Evolutionary conservation across 2,888 invertebrate species (phyloP).

Genomic region (Aphodius sticticus): DNA sequence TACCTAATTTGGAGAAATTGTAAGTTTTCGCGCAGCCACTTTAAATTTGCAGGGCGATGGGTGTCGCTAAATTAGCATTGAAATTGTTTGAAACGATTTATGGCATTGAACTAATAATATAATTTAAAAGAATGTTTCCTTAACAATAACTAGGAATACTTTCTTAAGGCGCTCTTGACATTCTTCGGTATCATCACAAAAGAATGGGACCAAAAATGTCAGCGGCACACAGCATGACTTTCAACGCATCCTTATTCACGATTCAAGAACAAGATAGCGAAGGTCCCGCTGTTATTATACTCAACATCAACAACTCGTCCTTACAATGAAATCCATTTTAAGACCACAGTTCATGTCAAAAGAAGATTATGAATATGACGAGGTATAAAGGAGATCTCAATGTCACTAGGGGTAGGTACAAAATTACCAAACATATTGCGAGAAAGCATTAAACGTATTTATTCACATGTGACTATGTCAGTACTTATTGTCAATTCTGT

Average conservation of each 20-base stretch:
- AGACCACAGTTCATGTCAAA: not conserved
- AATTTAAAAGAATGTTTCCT: not conserved
- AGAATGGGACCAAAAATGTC: not conserved
- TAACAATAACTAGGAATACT: not conserved
- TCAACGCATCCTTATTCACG: not conserved
- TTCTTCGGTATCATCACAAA: not conserved
- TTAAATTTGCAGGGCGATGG: no score
- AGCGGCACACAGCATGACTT: slow-evolving; percentile 4
- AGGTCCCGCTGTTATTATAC: not conserved
- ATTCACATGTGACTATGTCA: no score
- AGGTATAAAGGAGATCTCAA: not conserved
- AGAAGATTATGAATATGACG: not conserved
- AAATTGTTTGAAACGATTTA: no score
- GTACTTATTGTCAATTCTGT: no score
- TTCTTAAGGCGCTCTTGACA: not conserved
- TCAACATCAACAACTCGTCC: not conserved
- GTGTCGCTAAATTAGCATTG: no score
- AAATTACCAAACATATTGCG: not conserved
- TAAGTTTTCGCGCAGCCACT: no score
- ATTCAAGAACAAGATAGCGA: not conserved
- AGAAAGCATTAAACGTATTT: no score
- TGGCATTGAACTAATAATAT: not conserved
- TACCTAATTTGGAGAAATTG: no score
- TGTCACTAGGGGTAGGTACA: not conserved
- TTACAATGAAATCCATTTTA: not conserved